Evolutionary conservation across 2,113 vertebrate genomes (phyloP).

Genomic region (Geothlypis trichas): DNA sequence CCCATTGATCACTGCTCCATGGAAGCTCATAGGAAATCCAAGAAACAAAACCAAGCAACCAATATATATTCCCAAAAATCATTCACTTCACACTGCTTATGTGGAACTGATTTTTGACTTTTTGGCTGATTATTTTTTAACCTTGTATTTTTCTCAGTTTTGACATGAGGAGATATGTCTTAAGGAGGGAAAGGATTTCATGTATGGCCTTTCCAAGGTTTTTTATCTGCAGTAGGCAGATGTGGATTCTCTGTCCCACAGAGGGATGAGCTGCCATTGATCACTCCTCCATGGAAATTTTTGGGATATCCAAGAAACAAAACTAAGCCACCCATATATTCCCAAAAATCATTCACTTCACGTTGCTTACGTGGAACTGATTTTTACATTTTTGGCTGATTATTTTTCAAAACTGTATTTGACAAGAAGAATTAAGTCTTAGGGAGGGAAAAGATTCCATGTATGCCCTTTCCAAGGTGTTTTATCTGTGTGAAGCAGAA

Average conservation of each 20-base stretch:
- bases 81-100: background rate
- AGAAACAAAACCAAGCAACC: background rate
- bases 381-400: background rate
- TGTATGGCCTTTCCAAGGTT: too few relatives aligned
- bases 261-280: accelerated
- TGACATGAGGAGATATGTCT: too few relatives aligned
- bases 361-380: background rate
- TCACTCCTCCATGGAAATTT: background rate
- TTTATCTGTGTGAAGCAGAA: accelerated
- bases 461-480: background rate
- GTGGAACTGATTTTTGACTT: background rate
- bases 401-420: background rate
- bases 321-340: background rate
- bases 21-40: too few relatives aligned
- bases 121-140: background rate
- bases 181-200: too few relatives aligned
- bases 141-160: too few relatives aligned
- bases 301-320: background rate
- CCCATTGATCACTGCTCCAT: too few relatives aligned
- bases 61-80: background rate
- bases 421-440: background rate
- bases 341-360: background rate
- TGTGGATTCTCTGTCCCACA: too few relatives aligned
- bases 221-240: too few relatives aligned
- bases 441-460: background rate